Evolutionary conservation across 2,888 invertebrate species (phyloP).

Genomic region (Aporophyla nigra): DNA sequence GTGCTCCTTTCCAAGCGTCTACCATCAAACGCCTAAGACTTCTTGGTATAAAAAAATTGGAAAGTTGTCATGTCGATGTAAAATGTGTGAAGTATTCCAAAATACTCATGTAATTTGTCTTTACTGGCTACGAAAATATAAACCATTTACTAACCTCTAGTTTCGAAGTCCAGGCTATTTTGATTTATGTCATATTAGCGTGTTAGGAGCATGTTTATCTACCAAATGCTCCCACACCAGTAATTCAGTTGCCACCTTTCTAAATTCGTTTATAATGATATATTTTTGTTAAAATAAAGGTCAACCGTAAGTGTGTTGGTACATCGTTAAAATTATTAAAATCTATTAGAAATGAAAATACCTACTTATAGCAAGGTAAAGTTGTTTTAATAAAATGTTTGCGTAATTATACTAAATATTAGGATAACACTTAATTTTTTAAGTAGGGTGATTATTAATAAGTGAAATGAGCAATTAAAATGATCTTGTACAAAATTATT

Average conservation of each 20-base stretch:
- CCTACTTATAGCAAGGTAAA: neutral
- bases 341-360: neutral
- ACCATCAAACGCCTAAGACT: neutral
- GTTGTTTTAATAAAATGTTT: constrained; percentile 1
- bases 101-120: no score
- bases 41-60: neutral
- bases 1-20: neutral
- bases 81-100: no score
- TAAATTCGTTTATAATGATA: neutral
- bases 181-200: neutral
- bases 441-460: neutral
- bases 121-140: no score
- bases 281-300: constrained; percentile 2
- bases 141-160: neutral
- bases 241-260: neutral
- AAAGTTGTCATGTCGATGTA: neutral
- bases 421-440: neutral
- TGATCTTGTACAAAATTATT: neutral
- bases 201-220: neutral
- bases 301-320: neutral
- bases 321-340: neutral
- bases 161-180: no score
- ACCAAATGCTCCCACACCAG: neutral
- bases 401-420: neutral
- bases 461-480: neutral